Conservation (phyloP, 2,797 vertebrate species). For the Schizopygopsis pylzovi region DNA sequence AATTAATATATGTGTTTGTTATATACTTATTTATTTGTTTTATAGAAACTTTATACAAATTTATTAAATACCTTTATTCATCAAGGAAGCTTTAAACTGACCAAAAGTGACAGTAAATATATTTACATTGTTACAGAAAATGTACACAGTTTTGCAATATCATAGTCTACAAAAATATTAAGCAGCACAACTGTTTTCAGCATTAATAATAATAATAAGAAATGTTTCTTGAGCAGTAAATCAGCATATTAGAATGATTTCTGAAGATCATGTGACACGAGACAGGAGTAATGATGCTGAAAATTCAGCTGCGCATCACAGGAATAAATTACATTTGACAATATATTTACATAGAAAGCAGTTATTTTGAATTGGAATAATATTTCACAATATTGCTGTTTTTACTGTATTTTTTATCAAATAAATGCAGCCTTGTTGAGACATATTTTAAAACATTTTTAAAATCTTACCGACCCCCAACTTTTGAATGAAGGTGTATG, state of each 20-base stretch:
- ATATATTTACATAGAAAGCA: background rate
- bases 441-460: background rate
- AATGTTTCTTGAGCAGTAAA: too few species aligned
- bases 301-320: background rate
- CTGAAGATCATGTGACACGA: background rate
- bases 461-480: background rate
- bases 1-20: too few species aligned
- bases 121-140: too few species aligned
- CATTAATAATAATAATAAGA: background rate
- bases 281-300: background rate
- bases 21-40: too few species aligned
- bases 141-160: too few species aligned
- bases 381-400: background rate
- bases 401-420: background rate
- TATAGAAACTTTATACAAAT: too few species aligned
- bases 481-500: too few species aligned
- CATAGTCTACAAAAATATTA: background rate
- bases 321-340: background rate
- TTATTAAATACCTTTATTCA: too few species aligned
- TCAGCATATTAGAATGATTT: background rate
- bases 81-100: background rate
- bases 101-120: too few species aligned
- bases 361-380: background rate
- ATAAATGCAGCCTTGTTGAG: background rate
- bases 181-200: background rate